Evolutionary conservation across 2,888 invertebrate genomes (phyloP), one percentile per base, ranked within the genome.

Genomic region (Orchestes rusci): DNA sequence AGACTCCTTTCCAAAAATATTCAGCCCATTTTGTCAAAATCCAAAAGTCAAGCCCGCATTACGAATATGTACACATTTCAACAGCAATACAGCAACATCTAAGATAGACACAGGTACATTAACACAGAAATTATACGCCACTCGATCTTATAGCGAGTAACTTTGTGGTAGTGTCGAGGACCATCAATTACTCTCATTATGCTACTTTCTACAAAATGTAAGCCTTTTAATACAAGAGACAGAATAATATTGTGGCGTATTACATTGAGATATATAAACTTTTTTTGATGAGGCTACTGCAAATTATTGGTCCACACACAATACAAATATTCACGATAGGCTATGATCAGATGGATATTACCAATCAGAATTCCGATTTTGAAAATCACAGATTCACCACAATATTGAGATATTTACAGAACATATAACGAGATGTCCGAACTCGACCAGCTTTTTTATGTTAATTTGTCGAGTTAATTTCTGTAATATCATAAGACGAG

Each of bases 61-160:
- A 13, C n/a, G 12, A 48, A 12, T 55, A 56, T 59, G 57, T 59
- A 55, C 57, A 61, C 55, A 56, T 57, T 12, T 50, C 56, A 60
- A 62, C 60, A 60, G 57, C 58, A 59, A 60, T 55, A 62, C 61
- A 59, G 58, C 56, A 59, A 61, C 58, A 61, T 58, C 59, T 61
- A 61, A 58, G 57, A 59, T 58, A 61, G 57, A 57, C 60, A 62
- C 60, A 62, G 62, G 61, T 61, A 62, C 60, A 60, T 56, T 53
- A 57, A 60, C 58, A 59, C 58, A 60, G 56, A 57, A 57, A 55
- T 53, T 41, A 41, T 41, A 56, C 52, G 38, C 36, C 35, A 45
- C 47, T 43, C 51, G 45, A 29, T 53, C 41, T 19, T 49, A 48
- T 37, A 43, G 39, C 40, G 35, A 41, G 30, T 44, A 40, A 45